phyloP scores from a whole-genome alignment of 1,140 invertebrate genomes.

The Rhynchophorus ferrugineus region DNA sequence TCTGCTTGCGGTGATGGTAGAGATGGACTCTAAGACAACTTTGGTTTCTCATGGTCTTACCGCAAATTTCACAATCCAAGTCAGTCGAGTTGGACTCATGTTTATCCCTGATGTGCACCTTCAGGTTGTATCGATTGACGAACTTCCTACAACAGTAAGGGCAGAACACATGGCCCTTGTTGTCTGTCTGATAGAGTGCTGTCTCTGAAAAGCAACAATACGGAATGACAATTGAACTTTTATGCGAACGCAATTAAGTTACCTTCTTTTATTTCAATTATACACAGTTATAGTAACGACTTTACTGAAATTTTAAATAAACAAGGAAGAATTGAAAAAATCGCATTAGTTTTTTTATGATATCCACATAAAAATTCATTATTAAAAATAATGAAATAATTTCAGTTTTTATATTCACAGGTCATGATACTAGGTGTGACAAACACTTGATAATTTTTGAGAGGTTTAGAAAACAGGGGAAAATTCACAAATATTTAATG shows the following conservation, averaged over 20 bases:
- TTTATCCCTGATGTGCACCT: slow-evolving; percentile 53
- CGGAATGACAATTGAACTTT: background rate
- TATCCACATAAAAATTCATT: no score
- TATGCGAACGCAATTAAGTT: background rate
- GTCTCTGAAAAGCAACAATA: slow-evolving; percentile 8
- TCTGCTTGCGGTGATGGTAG: slow-evolving; percentile 50
- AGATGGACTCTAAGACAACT: slow-evolving; percentile 51
- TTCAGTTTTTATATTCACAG: no score
- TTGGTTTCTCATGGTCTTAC: slow-evolving; percentile 50
- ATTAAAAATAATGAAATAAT: no score
- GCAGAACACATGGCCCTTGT: slow-evolving; percentile 49
- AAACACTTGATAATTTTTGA: no score
- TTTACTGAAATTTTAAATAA: no score
- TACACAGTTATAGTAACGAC: no score
- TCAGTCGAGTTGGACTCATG: slow-evolving; percentile 44
- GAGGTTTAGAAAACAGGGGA: no score
- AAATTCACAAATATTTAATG: no score
- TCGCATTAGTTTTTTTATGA: no score
- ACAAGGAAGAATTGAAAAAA: no score
- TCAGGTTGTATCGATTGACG: slow-evolving; percentile 54
- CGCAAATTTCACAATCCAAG: slow-evolving; percentile 49
- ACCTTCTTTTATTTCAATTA: background rate
- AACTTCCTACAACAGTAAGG: slow-evolving; percentile 51
- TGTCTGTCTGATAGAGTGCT: slow-evolving; percentile 32
- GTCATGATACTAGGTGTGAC: no score